phyloP scores from a whole-genome alignment of 2,888 invertebrate species.

The Himalopsyche anomala region DNA sequence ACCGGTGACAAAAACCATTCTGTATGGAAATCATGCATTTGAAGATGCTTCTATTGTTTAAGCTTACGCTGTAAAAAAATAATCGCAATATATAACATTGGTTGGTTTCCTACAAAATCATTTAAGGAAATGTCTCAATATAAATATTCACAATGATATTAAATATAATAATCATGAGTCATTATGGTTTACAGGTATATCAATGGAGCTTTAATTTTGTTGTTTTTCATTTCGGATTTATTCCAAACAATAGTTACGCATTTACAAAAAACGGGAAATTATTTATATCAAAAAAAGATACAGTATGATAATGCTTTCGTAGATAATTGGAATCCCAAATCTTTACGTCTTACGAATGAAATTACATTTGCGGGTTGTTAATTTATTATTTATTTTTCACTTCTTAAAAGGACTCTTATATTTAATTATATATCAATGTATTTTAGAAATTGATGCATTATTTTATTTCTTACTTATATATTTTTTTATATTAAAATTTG shows the following conservation, averaged over 20 bases:
- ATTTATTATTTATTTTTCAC: constrained; percentile 17
- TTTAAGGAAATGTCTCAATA: background rate
- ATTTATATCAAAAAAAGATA: too few species aligned
- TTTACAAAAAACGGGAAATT: background rate
- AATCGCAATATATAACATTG: background rate
- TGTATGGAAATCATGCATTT: background rate
- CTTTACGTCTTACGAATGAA: background rate
- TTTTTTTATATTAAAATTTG: background rate
- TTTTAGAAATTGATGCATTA: too few species aligned
- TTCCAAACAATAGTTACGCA: background rate
- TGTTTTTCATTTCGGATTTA: background rate
- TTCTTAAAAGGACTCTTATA: background rate
- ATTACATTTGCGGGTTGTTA: background rate
- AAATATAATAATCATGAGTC: background rate
- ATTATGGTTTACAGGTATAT: too few species aligned
- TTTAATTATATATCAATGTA: too few species aligned
- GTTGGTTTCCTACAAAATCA: background rate
- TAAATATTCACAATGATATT: background rate
- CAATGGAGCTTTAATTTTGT: background rate
- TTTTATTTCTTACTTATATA: too few species aligned
- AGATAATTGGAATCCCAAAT: background rate
- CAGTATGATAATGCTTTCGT: too few species aligned
- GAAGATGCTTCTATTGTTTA: background rate
- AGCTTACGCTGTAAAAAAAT: background rate
- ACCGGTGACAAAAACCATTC: background rate